A percentile compares a stretch with the other conserved stretches of the same genome.
Conservation (phyloP, 2,797 vertebrate genomes). For the Neoniphon sammara region DNA sequence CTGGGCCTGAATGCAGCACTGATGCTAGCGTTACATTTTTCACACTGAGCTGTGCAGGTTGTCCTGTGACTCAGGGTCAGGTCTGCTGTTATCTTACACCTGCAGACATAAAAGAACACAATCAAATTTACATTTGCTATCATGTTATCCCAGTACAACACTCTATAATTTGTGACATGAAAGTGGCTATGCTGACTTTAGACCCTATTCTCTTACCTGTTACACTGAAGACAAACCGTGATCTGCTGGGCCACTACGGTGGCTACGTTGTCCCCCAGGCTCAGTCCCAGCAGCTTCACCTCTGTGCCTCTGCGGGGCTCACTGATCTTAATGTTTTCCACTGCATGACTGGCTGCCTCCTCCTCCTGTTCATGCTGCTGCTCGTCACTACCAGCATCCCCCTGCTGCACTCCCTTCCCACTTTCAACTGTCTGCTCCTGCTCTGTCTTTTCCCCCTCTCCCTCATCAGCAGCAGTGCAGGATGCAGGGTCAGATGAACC, state of each 20-base stretch:
- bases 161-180: not conserved
- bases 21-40: slow-evolving; percentile 83
- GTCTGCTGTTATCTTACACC: slow-evolving; percentile 86
- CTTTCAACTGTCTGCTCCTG: slow-evolving; percentile 11
- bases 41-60: slow-evolving; percentile 82
- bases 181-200: not conserved
- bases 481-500: not conserved
- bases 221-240: slow-evolving; percentile 85
- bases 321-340: slow-evolving; percentile 82
- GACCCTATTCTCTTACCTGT: slow-evolving; percentile 68
- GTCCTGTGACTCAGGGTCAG: slow-evolving; percentile 77
- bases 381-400: slow-evolving; percentile 42
- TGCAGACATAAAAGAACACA: slow-evolving; percentile 43
- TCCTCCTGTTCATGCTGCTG: slow-evolving; percentile 39
- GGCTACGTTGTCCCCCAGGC: slow-evolving; percentile 83
- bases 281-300: slow-evolving; percentile 83
- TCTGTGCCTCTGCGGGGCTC: slow-evolving; percentile 84
- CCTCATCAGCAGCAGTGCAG: slow-evolving; percentile 10
- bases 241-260: slow-evolving; percentile 79
- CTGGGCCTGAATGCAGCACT: slow-evolving; percentile 80
- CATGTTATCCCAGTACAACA: not conserved
- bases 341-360: slow-evolving; percentile 56
- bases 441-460: slow-evolving; percentile 22
- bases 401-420: slow-evolving; percentile 38
- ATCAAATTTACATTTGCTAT: not conserved